Conservation (phyloP, 2,888 invertebrate species). For the Pyrrhosoma nymphula region DNA sequence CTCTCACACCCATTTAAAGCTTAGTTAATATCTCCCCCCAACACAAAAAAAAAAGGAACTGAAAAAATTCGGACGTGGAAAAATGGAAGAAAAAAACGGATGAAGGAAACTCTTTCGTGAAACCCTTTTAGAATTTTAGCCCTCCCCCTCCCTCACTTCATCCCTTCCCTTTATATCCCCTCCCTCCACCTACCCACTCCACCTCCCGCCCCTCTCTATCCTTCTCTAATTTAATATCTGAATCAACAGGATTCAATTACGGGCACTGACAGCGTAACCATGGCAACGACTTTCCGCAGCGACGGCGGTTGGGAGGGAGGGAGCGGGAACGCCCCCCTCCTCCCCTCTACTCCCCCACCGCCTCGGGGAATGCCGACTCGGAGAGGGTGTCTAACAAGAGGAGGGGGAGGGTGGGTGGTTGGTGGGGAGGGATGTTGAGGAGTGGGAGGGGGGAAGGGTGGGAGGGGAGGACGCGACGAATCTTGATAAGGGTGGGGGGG, state of each 20-base stretch:
- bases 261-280: slow-evolving; percentile 62
- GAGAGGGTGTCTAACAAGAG: not conserved
- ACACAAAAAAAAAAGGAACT: not conserved
- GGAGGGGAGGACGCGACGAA: not conserved
- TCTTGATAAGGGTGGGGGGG: not conserved
- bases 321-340: not conserved
- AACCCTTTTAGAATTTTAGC: not conserved
- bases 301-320: not conserved
- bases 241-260: slow-evolving; percentile 67
- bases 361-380: too few relatives aligned
- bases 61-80: too few relatives aligned
- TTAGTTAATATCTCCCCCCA: slow-evolving; percentile 38
- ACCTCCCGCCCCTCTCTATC: not conserved
- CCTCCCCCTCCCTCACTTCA: not conserved
- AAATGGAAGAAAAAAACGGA: slow-evolving; percentile 8
- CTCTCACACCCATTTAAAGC: slow-evolving; percentile 40
- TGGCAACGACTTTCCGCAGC: slow-evolving; percentile 62
- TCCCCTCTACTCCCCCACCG: too few relatives aligned
- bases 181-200: not conserved
- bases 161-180: not conserved
- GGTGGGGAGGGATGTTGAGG: slow-evolving; percentile 46
- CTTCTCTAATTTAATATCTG: slow-evolving; percentile 65
- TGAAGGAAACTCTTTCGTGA: not conserved
- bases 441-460: slow-evolving; percentile 14
- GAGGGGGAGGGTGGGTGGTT: slow-evolving; percentile 68